Evolutionary conservation across 2,113 vertebrate genomes (phyloP).

Genomic region (Hippocampus guttulatus): DNA sequence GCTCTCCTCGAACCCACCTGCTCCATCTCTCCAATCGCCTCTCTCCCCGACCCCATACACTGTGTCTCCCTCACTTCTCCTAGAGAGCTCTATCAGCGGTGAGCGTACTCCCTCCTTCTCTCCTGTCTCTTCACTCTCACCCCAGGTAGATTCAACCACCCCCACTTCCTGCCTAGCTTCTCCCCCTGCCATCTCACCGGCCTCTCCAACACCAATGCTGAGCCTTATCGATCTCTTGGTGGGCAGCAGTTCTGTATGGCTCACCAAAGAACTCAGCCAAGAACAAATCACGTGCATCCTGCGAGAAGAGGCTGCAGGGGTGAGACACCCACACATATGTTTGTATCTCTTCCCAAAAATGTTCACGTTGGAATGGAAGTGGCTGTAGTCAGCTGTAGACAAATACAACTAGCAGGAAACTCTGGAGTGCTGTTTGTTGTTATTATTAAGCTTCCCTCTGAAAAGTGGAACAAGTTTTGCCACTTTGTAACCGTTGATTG

Average conservation of each 20-base stretch:
- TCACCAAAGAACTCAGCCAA: conserved; percentile 74
- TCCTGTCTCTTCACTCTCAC: conserved; percentile 2
- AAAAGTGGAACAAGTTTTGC: too few relatives aligned
- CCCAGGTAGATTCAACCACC: neutral
- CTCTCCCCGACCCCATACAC: conserved; percentile 18
- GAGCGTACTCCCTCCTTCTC: conserved; percentile 1
- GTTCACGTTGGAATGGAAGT: neutral
- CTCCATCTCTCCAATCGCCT: conserved; percentile 24
- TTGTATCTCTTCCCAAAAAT: neutral
- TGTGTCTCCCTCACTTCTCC: conserved; percentile 4
- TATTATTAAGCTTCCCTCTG: too few relatives aligned
- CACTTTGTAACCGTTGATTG: too few relatives aligned
- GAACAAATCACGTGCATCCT: conserved; percentile 70
- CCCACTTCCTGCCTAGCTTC: neutral
- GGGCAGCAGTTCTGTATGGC: conserved; percentile 83
- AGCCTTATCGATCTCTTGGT: conserved; percentile 81
- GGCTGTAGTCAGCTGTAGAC: too few relatives aligned
- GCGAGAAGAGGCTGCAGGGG: conserved; percentile 77
- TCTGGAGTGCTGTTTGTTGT: too few relatives aligned
- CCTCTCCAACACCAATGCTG: conserved; percentile 48
- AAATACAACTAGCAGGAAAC: too few relatives aligned
- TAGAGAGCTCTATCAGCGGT: neutral
- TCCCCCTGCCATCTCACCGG: neutral
- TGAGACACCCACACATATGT: conserved; percentile 56
- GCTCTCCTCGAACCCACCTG: conserved; percentile 16